A percentile compares a stretch with the other conserved stretches of the same genome.
Conservation (phyloP, 2,888 invertebrate genomes). For the Heteropelma amictum region DNA sequence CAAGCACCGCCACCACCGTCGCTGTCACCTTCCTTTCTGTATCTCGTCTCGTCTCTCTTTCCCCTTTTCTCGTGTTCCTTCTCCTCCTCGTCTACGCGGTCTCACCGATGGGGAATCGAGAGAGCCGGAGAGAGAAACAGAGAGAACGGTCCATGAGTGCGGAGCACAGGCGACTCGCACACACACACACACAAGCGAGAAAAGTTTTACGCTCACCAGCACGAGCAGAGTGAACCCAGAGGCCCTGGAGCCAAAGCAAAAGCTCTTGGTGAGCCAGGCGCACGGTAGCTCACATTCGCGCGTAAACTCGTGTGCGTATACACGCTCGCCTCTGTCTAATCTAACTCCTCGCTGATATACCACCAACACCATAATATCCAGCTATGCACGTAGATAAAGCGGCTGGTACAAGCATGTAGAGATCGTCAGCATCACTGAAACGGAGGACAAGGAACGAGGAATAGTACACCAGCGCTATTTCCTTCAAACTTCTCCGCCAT, state of each 20-base stretch:
- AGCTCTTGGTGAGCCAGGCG: slow-evolving; percentile 44
- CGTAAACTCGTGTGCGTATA: slow-evolving; percentile 2
- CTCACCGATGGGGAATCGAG: slow-evolving; percentile 23
- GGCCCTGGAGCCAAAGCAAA: slow-evolving; percentile 47
- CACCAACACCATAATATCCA: slow-evolving; percentile 48
- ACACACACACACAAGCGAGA: slow-evolving; percentile 71
- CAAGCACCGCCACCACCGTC: slow-evolving; percentile 47
- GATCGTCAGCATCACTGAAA: slow-evolving; percentile 57
- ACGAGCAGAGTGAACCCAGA: slow-evolving; percentile 56
- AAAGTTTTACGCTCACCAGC: slow-evolving; percentile 77
- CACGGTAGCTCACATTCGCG: slow-evolving; percentile 63
- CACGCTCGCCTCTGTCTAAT: slow-evolving; percentile 68
- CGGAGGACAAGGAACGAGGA: slow-evolving; percentile 37
- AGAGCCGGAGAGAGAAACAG: slow-evolving; percentile 4
- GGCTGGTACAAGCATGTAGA: slow-evolving; percentile 33
- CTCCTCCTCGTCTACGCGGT: slow-evolving; percentile 44
- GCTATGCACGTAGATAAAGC: slow-evolving; percentile 54
- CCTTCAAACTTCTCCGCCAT: slow-evolving; percentile 59
- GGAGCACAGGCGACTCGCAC: slow-evolving; percentile 21
- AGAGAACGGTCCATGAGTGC: slow-evolving; percentile 28
- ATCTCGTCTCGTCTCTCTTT: slow-evolving; percentile 41
- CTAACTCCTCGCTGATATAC: slow-evolving; percentile 73
- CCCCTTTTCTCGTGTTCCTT: slow-evolving; percentile 47
- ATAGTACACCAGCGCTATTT: slow-evolving; percentile 60
- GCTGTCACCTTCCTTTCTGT: slow-evolving; percentile 34